These are phyloP conservation scores for Heteromurus nitidus DNA, from an alignment of 2,888 invertebrate genomes.

Conservation along the genomic window DNA sequence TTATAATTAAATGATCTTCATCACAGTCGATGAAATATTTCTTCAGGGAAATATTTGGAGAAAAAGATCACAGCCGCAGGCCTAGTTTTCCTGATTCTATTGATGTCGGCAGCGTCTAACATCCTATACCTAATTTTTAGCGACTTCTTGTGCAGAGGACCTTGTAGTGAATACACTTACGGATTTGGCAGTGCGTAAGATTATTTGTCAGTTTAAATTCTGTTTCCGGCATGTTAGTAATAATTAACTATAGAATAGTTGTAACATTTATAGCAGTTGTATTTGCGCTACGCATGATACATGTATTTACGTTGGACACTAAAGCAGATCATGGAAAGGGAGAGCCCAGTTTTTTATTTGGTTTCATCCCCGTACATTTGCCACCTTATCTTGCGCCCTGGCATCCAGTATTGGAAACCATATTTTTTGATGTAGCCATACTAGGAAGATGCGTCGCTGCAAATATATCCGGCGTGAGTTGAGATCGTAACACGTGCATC, in stretches of 20 bases:
- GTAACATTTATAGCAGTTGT: slow-evolving; percentile 22
- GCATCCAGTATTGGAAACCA: slow-evolving; percentile 59
- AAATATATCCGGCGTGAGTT: slow-evolving; percentile 49
- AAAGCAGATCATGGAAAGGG: slow-evolving; percentile 47
- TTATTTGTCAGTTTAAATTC: not conserved
- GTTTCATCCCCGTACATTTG: slow-evolving; percentile 57
- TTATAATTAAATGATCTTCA: too few relatives aligned
- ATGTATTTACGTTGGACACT: slow-evolving; percentile 56
- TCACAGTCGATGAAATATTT: too few relatives aligned
- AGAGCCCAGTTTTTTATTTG: slow-evolving; percentile 59
- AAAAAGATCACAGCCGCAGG: slow-evolving; percentile 51
- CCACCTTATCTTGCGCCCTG: slow-evolving; percentile 46
- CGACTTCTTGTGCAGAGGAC: slow-evolving; percentile 32
- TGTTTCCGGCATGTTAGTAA: not conserved
- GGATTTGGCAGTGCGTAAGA: slow-evolving; percentile 64
- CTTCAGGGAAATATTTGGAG: slow-evolving; percentile 62
- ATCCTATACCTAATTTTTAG: slow-evolving; percentile 50
- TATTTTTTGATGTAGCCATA: slow-evolving; percentile 55
- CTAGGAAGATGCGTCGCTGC: slow-evolving; percentile 49
- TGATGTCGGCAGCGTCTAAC: slow-evolving; percentile 57
- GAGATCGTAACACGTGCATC: too few relatives aligned
- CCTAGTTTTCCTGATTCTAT: slow-evolving; percentile 39
- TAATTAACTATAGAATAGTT: not conserved
- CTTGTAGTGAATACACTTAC: slow-evolving; percentile 31
- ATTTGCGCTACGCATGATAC: slow-evolving; percentile 57